Base-by-base conservation (phyloP, 2,797 vertebrate genomes). In the Pseudopleuronectes americanus region DNA sequence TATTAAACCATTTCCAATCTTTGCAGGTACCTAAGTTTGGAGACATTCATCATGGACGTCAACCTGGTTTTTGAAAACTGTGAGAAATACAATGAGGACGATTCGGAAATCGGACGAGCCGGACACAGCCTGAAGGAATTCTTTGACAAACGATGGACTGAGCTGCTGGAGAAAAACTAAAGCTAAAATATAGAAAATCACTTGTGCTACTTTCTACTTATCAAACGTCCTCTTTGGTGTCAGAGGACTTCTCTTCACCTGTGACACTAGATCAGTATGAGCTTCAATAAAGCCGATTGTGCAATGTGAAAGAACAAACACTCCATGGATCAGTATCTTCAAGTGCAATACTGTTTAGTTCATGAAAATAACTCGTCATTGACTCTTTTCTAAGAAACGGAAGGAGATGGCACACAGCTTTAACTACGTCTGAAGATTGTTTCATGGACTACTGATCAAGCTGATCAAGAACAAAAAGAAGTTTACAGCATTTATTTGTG, bases 11-110 rank as follows among this genome's bases (percentile, higher is more conserved):
- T 57, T 71, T 53, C 38, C 84, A 9, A 56, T 60, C 4, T 2
- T 94, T 88, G 78, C 75, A 99, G 97, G 89, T 99, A 99, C 86
- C 89, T 94, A 47, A 96, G 94, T 87, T 91, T 96, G 83, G 97
- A 97, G 92, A 95, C 95, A 6, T 99, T 99, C 92, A 95, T 96
- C 62, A 83, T 95, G 13, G 98, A 99, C 66, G 95, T 98, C 89
- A 98, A 97, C 92, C 94, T 97, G 89, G 96, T 99, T 87, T 99
- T 99, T 84, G 96, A 99, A 91, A 99, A 99, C 95, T 99, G 98
- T 93, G 96, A 98, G 95, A 97, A 94, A 76, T 99, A 98, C 88
- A 99, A 99, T 64, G 97, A 99, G 94, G 98, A 99, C 49, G 95
- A 99, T 86, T 99, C 98, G 26, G 96, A 97, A 83, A 97, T 99